Evolutionary conservation across 2,888 invertebrate genomes (phyloP).

Genomic region (Lochmaea crataegi): DNA sequence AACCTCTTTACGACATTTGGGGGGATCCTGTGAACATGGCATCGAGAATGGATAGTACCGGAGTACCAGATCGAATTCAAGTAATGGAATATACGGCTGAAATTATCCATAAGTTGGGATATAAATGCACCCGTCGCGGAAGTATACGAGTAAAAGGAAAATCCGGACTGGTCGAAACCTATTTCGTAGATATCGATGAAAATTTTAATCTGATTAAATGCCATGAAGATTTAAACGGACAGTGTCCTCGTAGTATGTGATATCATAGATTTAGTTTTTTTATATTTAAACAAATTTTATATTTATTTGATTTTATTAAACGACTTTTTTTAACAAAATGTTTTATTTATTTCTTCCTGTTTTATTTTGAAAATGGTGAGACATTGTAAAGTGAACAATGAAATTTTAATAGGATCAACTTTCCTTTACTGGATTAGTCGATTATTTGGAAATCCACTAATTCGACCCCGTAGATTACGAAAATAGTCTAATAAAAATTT

Average conservation of each 20-base stretch:
- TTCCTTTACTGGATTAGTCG: no score
- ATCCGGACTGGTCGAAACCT: slow-evolving; percentile 75
- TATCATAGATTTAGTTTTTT: not conserved
- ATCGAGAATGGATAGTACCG: slow-evolving; percentile 95
- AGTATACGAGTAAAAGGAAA: slow-evolving; percentile 80
- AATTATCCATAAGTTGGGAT: slow-evolving; percentile 75
- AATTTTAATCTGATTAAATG: slow-evolving; percentile 50
- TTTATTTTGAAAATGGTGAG: no score
- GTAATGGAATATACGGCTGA: slow-evolving; percentile 79
- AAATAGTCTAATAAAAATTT: no score
- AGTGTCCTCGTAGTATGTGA: not conserved
- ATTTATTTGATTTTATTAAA: not conserved
- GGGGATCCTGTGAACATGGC: slow-evolving; percentile 97
- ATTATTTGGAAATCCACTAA: no score
- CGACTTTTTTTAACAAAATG: not conserved
- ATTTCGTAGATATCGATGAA: slow-evolving; percentile 76
- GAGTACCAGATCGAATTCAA: slow-evolving; percentile 68
- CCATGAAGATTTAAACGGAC: not conserved
- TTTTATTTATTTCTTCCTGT: not conserved
- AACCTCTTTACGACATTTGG: slow-evolving; percentile 97
- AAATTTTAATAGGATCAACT: not conserved
- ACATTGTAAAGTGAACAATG: no score
- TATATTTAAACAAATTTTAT: not conserved
- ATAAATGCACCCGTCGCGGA: slow-evolving; percentile 77
- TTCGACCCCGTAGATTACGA: no score